A percentile compares a stretch with the other conserved stretches of the same genome.
Conservation (phyloP, 2,797 vertebrate species). For the Spinibarbus caldwelli region DNA sequence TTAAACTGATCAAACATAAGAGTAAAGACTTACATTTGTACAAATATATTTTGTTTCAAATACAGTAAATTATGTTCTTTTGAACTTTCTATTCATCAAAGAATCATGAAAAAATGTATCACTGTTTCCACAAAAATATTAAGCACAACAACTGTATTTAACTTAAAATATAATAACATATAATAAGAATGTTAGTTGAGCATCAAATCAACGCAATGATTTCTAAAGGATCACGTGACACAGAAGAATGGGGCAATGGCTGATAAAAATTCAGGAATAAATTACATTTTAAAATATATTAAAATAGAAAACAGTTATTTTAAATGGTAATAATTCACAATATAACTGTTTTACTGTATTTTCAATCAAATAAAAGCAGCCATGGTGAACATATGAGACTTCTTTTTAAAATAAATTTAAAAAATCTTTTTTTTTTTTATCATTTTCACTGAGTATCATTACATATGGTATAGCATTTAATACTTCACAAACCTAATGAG, state of each 20-base stretch:
- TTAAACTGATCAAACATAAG: too few relatives aligned
- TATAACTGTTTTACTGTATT: background rate
- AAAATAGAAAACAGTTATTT: background rate
- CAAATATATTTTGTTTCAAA: background rate
- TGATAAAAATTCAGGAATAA: too few relatives aligned
- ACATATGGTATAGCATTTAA: background rate
- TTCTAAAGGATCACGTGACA: too few relatives aligned
- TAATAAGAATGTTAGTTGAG: background rate
- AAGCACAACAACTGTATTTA: too few relatives aligned
- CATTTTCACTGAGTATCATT: background rate
- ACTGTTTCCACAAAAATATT: background rate
- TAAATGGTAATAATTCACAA: background rate
- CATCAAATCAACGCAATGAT: too few relatives aligned
- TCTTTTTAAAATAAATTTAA: background rate
- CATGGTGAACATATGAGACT: background rate
- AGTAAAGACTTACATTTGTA: background rate
- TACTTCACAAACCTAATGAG: background rate
- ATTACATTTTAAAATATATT: too few relatives aligned
- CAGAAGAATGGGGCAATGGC: too few relatives aligned
- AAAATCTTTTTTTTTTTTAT: background rate
- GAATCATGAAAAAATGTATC: background rate
- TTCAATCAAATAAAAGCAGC: background rate
- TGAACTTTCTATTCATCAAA: background rate
- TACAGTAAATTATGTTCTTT: background rate
- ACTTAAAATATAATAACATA: background rate